Evolutionary conservation across 92 coral and sea anemone species (phyloP).

Genomic region (Hydrozoanthus gracilis): DNA sequence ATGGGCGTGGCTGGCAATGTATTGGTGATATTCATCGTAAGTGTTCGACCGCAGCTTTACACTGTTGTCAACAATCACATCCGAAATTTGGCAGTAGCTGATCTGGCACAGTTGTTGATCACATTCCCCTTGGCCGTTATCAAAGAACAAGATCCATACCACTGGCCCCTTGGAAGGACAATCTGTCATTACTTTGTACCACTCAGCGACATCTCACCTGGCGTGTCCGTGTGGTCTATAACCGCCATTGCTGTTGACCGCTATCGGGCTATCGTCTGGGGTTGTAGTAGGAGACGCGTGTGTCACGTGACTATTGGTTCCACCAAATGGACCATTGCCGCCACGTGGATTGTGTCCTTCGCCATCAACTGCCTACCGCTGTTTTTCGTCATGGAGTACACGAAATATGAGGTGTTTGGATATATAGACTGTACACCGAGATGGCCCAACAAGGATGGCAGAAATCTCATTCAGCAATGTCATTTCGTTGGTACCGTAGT

Average conservation of each 20-base stretch:
- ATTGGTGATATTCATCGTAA: constrained; percentile 66
- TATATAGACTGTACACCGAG: neutral
- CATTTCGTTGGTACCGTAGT: constrained; percentile 55
- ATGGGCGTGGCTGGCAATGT: constrained; percentile 79
- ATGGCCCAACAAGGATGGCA: constrained; percentile 21
- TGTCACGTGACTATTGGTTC: constrained; percentile 18
- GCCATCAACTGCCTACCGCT: constrained; percentile 15
- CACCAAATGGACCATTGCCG: constrained; percentile 24
- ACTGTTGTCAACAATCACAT: constrained; percentile 71
- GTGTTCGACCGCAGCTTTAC: constrained; percentile 60
- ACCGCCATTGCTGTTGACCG: constrained; percentile 92
- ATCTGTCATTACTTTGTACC: constrained; percentile 73
- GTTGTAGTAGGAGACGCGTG: constrained; percentile 21
- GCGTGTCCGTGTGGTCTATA: constrained; percentile 91
- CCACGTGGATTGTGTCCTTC: constrained; percentile 18
- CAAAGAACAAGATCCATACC: constrained; percentile 63
- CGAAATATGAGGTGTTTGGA: constrained; percentile 21
- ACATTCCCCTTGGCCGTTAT: constrained; percentile 82
- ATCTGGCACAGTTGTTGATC: constrained; percentile 67
- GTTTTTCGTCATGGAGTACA: constrained; percentile 19
- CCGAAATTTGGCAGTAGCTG: constrained; percentile 88
- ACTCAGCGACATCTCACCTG: constrained; percentile 79
- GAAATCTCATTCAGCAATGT: constrained; percentile 14
- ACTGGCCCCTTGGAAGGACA: constrained; percentile 82
- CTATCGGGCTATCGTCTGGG: constrained; percentile 56